phyloP scores from a whole-genome alignment of 2,113 vertebrate genomes.

The Tyto alba region DNA sequence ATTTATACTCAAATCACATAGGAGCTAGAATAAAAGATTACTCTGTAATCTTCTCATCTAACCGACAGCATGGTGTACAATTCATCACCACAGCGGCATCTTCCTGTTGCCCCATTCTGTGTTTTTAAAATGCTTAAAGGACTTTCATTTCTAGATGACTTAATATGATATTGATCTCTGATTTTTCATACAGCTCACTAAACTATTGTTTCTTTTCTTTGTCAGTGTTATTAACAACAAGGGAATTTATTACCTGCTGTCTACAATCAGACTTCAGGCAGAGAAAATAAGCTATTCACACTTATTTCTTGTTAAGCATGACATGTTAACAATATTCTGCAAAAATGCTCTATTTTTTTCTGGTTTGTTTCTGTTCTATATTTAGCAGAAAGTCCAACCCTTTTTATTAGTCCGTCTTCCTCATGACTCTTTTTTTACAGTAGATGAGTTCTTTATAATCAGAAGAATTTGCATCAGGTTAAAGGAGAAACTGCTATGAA shows the following conservation, averaged over 20 bases:
- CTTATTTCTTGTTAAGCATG: not conserved
- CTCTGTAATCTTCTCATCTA: not conserved
- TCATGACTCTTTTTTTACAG: not conserved
- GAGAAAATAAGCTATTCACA: not conserved
- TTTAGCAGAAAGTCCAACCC: not conserved
- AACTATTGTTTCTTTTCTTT: not conserved
- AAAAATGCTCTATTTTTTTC: not conserved
- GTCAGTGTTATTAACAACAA: not conserved
- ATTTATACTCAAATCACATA: not conserved
- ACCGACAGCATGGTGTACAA: not conserved
- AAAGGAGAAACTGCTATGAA: not conserved
- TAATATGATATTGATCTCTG: constrained; percentile 2
- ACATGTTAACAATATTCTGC: rapidly evolving
- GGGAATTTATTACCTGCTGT: not conserved
- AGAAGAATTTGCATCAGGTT: not conserved
- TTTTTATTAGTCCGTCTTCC: not conserved
- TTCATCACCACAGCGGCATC: not conserved
- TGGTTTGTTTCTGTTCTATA: not conserved
- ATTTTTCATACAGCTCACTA: not conserved
- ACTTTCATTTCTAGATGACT: not conserved
- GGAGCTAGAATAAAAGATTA: not conserved
- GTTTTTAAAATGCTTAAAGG: not conserved
- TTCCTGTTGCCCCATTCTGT: not conserved
- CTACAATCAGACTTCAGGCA: not conserved
- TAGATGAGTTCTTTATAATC: not conserved